Conservation (phyloP, 2,888 invertebrate species). For the Alloplasta piceator region DNA sequence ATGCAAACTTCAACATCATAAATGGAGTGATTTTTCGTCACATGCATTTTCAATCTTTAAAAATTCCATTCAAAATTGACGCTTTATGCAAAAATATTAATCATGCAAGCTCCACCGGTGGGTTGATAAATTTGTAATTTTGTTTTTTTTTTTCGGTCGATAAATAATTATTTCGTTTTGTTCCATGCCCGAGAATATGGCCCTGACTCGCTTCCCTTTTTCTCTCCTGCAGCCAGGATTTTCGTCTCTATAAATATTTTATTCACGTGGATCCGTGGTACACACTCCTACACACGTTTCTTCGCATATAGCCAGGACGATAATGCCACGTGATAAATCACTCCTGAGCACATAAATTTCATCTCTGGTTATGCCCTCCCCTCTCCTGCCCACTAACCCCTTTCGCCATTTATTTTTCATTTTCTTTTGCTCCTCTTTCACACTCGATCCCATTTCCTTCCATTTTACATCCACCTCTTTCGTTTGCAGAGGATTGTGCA, state of each 20-base stretch:
- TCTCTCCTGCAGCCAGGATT: slow-evolving; percentile 3
- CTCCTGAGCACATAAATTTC: slow-evolving; percentile 58
- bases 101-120: background rate
- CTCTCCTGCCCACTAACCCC: slow-evolving; percentile 12
- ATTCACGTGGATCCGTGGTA: slow-evolving; percentile 28
- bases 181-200: slow-evolving; percentile 59
- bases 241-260: slow-evolving; percentile 33
- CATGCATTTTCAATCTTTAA: background rate
- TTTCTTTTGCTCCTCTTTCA: slow-evolving; percentile 20
- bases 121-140: slow-evolving; percentile 29
- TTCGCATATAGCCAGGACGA: slow-evolving; percentile 43
- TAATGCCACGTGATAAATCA: slow-evolving; percentile 61
- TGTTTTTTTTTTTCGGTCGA: slow-evolving; percentile 14
- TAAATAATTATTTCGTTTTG: slow-evolving; percentile 54
- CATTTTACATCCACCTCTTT: slow-evolving; percentile 2
- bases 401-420: slow-evolving; percentile 4
- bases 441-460: background rate
- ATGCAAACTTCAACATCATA: too few relatives aligned
- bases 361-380: slow-evolving; percentile 33
- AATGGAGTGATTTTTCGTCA: too few relatives aligned
- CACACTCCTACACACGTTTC: slow-evolving; percentile 54
- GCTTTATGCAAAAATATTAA: slow-evolving; percentile 21
- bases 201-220: slow-evolving; percentile 35
- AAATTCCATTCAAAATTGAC: too few relatives aligned
- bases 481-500: slow-evolving; percentile 12